A percentile compares a stretch with the other conserved stretches of the same genome.
These are phyloP conservation scores for Callinectes sapidus DNA, from an alignment of 2,888 invertebrate genomes.

Conservation along the genomic window DNA sequence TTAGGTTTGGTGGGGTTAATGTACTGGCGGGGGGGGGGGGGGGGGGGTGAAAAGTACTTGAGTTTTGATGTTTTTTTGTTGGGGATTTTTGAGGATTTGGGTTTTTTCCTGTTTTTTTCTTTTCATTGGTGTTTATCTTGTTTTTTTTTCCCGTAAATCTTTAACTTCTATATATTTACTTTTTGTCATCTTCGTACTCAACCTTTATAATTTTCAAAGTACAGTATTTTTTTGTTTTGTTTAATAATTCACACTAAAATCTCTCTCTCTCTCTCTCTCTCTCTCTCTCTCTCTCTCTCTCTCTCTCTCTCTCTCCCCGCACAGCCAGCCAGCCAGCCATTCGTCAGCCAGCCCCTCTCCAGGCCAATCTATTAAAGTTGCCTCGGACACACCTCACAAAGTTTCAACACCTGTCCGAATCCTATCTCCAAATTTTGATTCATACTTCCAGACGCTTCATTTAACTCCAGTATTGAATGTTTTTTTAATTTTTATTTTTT, in stretches of 20 bases:
- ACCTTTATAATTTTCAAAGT: no score
- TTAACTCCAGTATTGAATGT: not conserved
- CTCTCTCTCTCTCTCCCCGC: not conserved
- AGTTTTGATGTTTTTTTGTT: no score
- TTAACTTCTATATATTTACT: no score
- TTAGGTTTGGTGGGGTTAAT: no score
- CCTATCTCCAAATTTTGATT: slow-evolving; percentile 21
- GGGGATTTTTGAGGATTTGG: no score
- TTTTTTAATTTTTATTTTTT: not conserved
- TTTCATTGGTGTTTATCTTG: no score
- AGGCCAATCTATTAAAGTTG: slow-evolving; percentile 3
- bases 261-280: not conserved
- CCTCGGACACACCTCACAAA: slow-evolving; percentile 9
- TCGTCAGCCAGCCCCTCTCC: not conserved
- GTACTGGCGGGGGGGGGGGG: no score
- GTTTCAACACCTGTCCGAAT: not conserved
- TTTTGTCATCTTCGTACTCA: no score
- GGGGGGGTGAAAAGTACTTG: no score
- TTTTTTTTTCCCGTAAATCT: no score
- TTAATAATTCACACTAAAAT: not conserved
- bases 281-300: slow-evolving; percentile 26
- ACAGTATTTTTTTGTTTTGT: no score
- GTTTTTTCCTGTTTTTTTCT: no score
- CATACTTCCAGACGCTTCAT: slow-evolving; percentile 3
- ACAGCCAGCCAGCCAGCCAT: not conserved